Conservation (phyloP, 2,113 vertebrate species). For the Dendrocopos noguchii region DNA sequence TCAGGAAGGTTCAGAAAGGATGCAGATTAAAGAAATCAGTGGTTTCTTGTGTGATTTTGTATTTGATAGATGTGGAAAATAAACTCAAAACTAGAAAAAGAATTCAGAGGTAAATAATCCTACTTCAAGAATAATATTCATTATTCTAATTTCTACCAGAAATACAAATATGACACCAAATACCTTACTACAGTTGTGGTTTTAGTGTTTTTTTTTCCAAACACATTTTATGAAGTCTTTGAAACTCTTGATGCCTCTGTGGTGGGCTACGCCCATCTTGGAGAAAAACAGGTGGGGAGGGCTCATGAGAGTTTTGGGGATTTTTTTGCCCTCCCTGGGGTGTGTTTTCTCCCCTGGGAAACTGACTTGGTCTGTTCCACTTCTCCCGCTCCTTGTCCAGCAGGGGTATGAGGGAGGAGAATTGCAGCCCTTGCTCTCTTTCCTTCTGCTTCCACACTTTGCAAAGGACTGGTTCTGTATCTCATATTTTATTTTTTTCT, state of each 20-base stretch:
- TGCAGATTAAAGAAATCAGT: not conserved
- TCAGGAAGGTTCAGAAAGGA: not conserved
- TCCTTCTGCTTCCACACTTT: too few species aligned
- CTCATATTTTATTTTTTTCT: too few species aligned
- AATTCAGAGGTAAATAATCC: not conserved
- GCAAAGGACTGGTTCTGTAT: too few species aligned
- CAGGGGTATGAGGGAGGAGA: too few species aligned
- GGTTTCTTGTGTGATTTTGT: not conserved
- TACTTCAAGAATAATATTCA: not conserved
- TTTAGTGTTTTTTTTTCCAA: not conserved
- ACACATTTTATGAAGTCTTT: not conserved
- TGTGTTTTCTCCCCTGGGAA: too few species aligned
- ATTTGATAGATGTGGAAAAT: not conserved
- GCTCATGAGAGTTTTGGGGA: too few species aligned
- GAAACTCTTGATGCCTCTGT: not conserved
- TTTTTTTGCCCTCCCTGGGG: too few species aligned
- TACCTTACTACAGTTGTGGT: not conserved
- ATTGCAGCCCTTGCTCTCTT: too few species aligned
- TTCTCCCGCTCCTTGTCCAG: too few species aligned
- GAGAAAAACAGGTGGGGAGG: too few species aligned
- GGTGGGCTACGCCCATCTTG: too few species aligned
- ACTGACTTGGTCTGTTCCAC: too few species aligned
- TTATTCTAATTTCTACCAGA: not conserved
- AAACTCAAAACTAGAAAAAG: not conserved
- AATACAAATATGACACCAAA: not conserved